These are phyloP conservation scores for Dunckerocampus dactyliophorus DNA, from an alignment of 2,113 vertebrate genomes.

Conservation along the genomic window DNA sequence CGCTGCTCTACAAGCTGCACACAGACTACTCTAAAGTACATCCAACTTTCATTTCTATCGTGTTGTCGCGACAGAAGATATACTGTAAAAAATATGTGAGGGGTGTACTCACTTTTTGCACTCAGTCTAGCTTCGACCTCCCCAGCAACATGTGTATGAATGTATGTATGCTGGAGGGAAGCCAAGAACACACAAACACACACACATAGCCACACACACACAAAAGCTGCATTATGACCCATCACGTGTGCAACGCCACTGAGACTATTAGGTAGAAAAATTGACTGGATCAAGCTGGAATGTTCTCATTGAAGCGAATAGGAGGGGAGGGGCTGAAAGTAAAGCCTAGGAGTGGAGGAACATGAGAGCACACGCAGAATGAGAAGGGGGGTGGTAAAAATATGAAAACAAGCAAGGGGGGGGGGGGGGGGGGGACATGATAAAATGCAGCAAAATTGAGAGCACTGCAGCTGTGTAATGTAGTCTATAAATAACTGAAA, in stretches of 20 bases:
- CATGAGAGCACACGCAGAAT: constrained; percentile 27
- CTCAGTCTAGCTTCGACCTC: neutral
- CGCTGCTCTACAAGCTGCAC: too few relatives aligned
- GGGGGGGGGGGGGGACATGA: constrained; percentile 31
- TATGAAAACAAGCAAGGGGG: constrained; percentile 23
- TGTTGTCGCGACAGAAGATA: too few relatives aligned
- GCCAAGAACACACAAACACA: constrained; percentile 21
- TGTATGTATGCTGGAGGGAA: constrained; percentile 38
- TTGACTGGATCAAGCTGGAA: constrained; percentile 66
- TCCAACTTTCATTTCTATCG: too few relatives aligned
- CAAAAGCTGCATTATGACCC: constrained; percentile 61
- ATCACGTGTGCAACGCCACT: constrained; percentile 62
- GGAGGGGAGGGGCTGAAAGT: constrained; percentile 54
- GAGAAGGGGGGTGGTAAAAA: constrained; percentile 19
- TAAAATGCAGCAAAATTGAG: constrained; percentile 70
- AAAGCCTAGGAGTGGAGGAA: constrained; percentile 47
- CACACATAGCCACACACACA: neutral
- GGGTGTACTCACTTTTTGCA: too few relatives aligned
- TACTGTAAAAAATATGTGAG: too few relatives aligned
- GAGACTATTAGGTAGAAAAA: constrained; percentile 56
- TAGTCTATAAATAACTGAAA: constrained; percentile 80
- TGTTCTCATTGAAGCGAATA: constrained; percentile 63
- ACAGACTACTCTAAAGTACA: too few relatives aligned
- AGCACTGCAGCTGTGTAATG: constrained; percentile 74
- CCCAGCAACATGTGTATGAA: constrained; percentile 3